These are phyloP conservation scores for Athalia circularis DNA, from an alignment of 2,888 invertebrate species.

Conservation along the genomic window DNA sequence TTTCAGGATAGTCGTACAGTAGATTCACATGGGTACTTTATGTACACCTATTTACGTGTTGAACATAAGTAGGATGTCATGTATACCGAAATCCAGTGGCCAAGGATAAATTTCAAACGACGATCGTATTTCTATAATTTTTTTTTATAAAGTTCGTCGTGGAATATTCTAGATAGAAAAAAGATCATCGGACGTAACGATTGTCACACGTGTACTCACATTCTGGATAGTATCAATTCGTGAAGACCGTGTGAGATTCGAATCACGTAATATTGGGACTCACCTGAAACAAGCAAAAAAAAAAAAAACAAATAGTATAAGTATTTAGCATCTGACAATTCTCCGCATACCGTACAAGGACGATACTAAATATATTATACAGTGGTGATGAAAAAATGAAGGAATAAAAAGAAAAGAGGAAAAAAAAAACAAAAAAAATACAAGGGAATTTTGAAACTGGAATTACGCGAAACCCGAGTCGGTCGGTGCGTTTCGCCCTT, in stretches of 20 bases:
- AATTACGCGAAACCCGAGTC: constrained; percentile 18
- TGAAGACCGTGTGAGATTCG: too few relatives aligned
- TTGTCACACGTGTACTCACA: too few relatives aligned
- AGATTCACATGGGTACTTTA: neutral
- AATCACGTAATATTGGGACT: neutral
- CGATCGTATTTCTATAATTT: too few relatives aligned
- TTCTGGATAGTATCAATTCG: too few relatives aligned
- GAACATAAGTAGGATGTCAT: neutral
- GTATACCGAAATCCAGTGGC: neutral
- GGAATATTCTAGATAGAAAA: too few relatives aligned
- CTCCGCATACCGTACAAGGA: neutral
- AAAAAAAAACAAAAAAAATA: constrained; percentile 20
- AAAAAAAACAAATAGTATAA: too few relatives aligned
- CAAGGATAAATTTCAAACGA: too few relatives aligned
- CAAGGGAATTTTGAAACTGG: constrained; percentile 4
- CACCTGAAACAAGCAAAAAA: constrained; percentile 29
- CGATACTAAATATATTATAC: too few relatives aligned
- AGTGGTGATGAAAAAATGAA: neutral
- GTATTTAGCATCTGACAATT: constrained; percentile 11
- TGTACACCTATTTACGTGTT: too few relatives aligned
- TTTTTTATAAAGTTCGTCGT: too few relatives aligned
- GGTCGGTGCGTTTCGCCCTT: neutral
- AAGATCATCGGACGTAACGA: too few relatives aligned
- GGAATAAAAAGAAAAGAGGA: neutral
- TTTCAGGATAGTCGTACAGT: neutral